Evolutionary conservation across 1,140 invertebrate species (phyloP), one percentile per base, ranked within the genome.

Genomic region (Heliconius eleuchia): DNA sequence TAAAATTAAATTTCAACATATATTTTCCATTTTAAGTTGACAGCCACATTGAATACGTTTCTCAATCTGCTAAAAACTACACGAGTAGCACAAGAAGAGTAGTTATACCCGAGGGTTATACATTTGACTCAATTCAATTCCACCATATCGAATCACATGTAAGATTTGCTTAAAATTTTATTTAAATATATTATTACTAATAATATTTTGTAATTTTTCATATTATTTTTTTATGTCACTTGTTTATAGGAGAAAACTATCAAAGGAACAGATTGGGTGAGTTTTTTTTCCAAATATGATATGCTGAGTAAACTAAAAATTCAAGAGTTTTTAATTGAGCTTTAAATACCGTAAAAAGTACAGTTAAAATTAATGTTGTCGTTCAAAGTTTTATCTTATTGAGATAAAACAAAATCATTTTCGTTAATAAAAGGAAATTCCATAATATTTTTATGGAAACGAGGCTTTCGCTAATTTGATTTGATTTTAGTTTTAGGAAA

Each of bases 21-120:
- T 52, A 52, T 1, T 30, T 71, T 74, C 52, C 73, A 72, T 37
- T 77, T 82, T 71, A 76, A 90, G 88, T 88, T 85, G 89, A 90
- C 57, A 82, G 85, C 34, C 55, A 80, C 8, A 81, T 84, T 5
- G 89, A 90, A 46, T 84, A 74, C 23, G 80, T 85, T 0, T 60
- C 83, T 6, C 71, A 77, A 19, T 42, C 70, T 9, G 52, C 72
- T 1, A 72, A 37, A 27, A 78, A 82, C n/a, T 90, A 90, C 72
- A 86, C 60, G 0, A 85, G 82, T 9, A 89, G 88, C 52, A 73
- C 84, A 0, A 76, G 84, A 16, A 79, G 74, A 9, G 13, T 87
- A 0, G 71, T n/a, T 1, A 83, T 88, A 19, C 87, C 88, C 0
- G 80, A 84, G 0, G 85, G 86, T 3, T 86, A 85, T 55, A 72